Conservation (phyloP, 2,888 invertebrate genomes). For the Leptopilina myrica region DNA sequence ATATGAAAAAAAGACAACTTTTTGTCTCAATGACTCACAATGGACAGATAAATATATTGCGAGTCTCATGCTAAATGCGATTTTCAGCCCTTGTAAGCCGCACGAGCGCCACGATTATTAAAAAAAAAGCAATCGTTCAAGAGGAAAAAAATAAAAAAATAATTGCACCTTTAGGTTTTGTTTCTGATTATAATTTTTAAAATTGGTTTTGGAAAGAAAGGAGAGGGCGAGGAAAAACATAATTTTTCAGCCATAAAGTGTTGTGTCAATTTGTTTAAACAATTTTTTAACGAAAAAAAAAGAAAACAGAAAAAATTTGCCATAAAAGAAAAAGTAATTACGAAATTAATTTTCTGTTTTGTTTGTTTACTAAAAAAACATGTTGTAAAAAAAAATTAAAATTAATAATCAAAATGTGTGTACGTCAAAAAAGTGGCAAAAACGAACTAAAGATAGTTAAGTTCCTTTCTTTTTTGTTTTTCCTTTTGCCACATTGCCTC, state of each 20-base stretch:
- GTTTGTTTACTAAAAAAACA: too few relatives aligned
- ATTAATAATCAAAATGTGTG: not conserved
- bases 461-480: not conserved
- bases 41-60: not conserved
- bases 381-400: too few relatives aligned
- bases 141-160: not conserved
- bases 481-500: slow-evolving; percentile 34
- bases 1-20: not conserved
- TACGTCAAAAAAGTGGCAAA: not conserved
- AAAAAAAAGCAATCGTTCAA: slow-evolving; percentile 1
- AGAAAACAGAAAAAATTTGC: too few relatives aligned
- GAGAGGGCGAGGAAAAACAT: too few relatives aligned
- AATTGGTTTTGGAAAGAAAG: too few relatives aligned
- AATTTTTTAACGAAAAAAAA: too few relatives aligned
- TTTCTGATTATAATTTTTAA: too few relatives aligned
- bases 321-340: too few relatives aligned
- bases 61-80: slow-evolving; percentile 37
- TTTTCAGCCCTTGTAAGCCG: slow-evolving; percentile 21
- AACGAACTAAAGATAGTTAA: not conserved
- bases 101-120: slow-evolving; percentile 16
- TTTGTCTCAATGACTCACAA: slow-evolving; percentile 10
- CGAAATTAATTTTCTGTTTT: too few relatives aligned
- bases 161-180: too few relatives aligned
- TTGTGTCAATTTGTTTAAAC: too few relatives aligned
- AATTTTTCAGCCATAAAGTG: too few relatives aligned